A percentile compares a stretch with the other conserved stretches of the same genome.
Conservation (phyloP, 2,113 vertebrate genomes). For the Forbesichthys papilliferus region DNA sequence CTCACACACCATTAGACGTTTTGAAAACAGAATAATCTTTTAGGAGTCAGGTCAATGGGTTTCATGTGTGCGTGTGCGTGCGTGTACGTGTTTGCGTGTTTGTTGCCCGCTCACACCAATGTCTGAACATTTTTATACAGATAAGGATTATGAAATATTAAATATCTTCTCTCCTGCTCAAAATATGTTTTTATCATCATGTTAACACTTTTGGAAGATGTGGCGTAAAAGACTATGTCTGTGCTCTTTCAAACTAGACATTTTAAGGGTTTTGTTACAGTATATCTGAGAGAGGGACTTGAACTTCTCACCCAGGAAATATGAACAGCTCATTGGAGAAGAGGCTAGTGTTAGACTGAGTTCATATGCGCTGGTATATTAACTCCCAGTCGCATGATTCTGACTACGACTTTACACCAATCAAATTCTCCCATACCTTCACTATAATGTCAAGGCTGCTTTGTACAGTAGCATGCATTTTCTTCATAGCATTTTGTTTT, state of each 20-base stretch:
- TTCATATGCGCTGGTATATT: neutral
- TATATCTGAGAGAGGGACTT: conserved; percentile 20
- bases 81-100: conserved; percentile 1
- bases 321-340: conserved; percentile 14
- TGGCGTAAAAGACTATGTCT: conserved; percentile 55
- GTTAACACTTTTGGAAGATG: conserved; percentile 58
- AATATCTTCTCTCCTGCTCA: conserved; percentile 30
- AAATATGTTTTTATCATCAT: conserved; percentile 59
- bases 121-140: conserved; percentile 37
- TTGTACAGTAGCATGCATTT: neutral
- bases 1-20: conserved; percentile 60
- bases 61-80: conserved; percentile 14
- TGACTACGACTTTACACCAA: no score
- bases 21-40: conserved; percentile 38
- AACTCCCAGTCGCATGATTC: neutral
- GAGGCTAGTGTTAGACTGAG: conserved; percentile 4
- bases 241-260: conserved; percentile 18
- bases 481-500: conserved; percentile 9
- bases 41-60: conserved; percentile 28
- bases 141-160: conserved; percentile 56
- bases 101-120: conserved; percentile 10
- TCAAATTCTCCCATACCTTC: neutral
- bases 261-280: conserved; percentile 48
- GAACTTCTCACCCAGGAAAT: conserved; percentile 25
- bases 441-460: conserved; percentile 3